Conservation (phyloP, 2,888 invertebrate species). For the Griposia aprilina region DNA sequence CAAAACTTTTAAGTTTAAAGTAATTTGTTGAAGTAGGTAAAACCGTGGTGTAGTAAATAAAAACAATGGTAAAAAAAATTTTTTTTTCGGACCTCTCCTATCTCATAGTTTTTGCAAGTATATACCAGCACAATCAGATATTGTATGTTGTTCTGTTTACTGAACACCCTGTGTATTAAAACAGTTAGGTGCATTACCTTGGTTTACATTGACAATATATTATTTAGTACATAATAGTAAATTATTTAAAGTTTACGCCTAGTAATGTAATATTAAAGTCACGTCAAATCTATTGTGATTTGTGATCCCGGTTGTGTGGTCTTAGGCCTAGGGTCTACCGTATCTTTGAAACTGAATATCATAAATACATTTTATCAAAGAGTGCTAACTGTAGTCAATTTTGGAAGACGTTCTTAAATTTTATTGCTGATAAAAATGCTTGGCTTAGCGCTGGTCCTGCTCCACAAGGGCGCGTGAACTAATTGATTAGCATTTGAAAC, state of each 20-base stretch:
- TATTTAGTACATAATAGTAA: constrained; percentile 35
- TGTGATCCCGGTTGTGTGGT: constrained; percentile 40
- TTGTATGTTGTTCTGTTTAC: background rate
- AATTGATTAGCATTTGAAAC: too few species aligned
- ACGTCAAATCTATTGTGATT: constrained; percentile 47
- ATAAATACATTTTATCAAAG: background rate
- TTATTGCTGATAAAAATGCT: too few species aligned
- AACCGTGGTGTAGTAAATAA: background rate
- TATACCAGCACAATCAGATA: background rate
- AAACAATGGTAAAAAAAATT: too few species aligned
- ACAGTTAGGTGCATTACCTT: background rate
- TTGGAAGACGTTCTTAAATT: background rate
- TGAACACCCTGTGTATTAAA: background rate
- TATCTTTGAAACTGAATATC: background rate
- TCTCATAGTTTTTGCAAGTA: too few species aligned
- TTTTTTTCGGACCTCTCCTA: too few species aligned
- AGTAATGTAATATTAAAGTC: constrained; percentile 35
- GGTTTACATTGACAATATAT: constrained; percentile 26
- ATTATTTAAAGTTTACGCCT: constrained; percentile 27
- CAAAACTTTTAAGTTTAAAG: background rate
- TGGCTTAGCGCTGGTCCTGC: too few species aligned
- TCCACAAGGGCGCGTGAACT: too few species aligned
- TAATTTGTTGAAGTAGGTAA: background rate
- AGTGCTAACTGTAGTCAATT: background rate
- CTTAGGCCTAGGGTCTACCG: background rate